phyloP scores from a whole-genome alignment of 1,140 invertebrate species.

The Muscidifurax raptorellus region DNA sequence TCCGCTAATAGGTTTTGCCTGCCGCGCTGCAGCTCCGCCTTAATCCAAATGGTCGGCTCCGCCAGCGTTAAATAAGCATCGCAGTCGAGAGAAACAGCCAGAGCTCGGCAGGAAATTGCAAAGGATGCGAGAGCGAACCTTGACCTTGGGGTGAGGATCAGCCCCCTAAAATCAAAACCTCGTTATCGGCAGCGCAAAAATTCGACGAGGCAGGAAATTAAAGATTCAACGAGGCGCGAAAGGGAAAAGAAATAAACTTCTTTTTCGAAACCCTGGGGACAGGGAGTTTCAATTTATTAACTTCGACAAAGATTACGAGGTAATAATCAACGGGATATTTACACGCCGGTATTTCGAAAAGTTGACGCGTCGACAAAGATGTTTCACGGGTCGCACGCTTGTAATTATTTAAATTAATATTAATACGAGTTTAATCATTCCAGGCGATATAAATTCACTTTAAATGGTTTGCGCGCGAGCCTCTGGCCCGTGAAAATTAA shows the following conservation, averaged over 20 bases:
- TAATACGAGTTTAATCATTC: too few relatives aligned
- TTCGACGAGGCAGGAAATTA: constrained; percentile 34
- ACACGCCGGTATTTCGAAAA: neutral
- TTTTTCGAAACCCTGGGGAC: neutral
- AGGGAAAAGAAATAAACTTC: neutral
- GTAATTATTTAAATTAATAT: too few relatives aligned
- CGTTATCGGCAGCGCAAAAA: constrained; percentile 24
- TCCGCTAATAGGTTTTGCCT: constrained; percentile 21
- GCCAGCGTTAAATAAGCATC: neutral
- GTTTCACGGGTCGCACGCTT: too few relatives aligned
- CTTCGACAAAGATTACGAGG: neutral
- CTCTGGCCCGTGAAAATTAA: too few relatives aligned
- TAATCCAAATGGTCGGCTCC: constrained; percentile 18
- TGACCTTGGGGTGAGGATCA: constrained; percentile 11
- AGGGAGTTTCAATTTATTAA: constrained; percentile 11
- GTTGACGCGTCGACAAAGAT: too few relatives aligned
- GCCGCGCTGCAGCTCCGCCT: neutral
- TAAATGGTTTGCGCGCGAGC: too few relatives aligned
- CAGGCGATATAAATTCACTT: too few relatives aligned
- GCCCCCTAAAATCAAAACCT: constrained; percentile 8
- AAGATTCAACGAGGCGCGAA: constrained; percentile 32
- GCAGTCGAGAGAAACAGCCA: neutral
- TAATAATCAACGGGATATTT: neutral
- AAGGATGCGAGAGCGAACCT: neutral
- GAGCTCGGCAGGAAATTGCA: constrained; percentile 33